Evolutionary conservation across 1,140 invertebrate species (phyloP), one percentile per base, ranked within the genome.

Genomic region (Drosophila ananassae): DNA sequence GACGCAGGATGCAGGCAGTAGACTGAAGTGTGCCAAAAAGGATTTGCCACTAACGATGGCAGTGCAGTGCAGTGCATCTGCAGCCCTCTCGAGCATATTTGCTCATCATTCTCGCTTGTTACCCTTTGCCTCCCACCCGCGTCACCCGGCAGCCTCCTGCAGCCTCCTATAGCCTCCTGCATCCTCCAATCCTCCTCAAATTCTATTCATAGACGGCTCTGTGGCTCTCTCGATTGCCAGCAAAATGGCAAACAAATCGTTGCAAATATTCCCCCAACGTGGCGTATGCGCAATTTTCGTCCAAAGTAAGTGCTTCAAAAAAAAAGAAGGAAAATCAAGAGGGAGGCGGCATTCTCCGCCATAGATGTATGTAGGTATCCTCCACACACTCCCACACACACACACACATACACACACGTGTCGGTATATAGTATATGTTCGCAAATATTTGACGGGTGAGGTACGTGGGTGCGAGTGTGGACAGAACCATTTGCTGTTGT

Each of bases 241-340:
- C 53, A 58, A 75, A 75, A 75, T 75, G 72, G 72, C 72, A 75
- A 75, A 69, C 67, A 69, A 69, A 69, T 69, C 67, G 67, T 69
- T 57, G 73, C 79, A 68, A 81, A 78, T 77, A 64, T 62, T 78
- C 48, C 48, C 48, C 10, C 62, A 56, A 74, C 57, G 68, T 74
- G 77, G 80, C 81, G 76, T 79, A 79, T 79, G 80, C 81, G 80
- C 76, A 84, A 73, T 71, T 76, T 79, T 67, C 67, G 39, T 34
- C 34, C 47, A 68, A 56, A 55, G 37, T 41, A 55, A 46, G 28
- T 44, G 47, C 41, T 47, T 47, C 41, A 58, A 21, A 53, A 34
- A 21, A 10, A 12, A 30, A 21, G 17, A 5, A 5, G n/a, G 6
- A 51, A 52, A 25, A 46, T 25, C 17, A 28, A 50, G n/a, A 46